Evolutionary conservation across 2,113 vertebrate genomes (phyloP).

Genomic region (Bufo bufo): DNA sequence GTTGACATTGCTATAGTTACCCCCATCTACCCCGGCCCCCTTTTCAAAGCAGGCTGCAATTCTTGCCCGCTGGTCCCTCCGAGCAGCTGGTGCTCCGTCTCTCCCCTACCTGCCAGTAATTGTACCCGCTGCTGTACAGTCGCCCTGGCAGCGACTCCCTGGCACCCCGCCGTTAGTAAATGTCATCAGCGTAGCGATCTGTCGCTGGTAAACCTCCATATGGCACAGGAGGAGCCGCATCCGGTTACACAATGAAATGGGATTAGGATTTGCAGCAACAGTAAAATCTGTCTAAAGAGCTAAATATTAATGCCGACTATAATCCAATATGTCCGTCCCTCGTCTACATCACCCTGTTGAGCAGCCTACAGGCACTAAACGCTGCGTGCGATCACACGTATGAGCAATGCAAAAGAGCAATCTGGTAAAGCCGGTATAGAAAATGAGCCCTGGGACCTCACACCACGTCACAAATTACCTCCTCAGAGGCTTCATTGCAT

Average conservation of each 20-base stretch:
- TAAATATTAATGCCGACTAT: no score
- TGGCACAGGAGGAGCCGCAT: not conserved
- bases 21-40: not conserved
- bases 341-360: no score
- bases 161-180: not conserved
- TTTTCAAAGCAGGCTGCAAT: not conserved
- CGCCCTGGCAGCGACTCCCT: not conserved
- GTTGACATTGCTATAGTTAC: slow-evolving; percentile 15
- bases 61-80: not conserved
- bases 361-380: no score
- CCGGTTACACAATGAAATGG: not conserved
- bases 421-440: not conserved
- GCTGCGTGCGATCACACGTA: no score
- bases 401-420: not conserved
- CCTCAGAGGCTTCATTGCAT: not conserved
- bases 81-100: not conserved
- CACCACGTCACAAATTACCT: not conserved
- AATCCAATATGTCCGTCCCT: no score
- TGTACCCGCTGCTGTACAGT: not conserved
- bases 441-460: not conserved
- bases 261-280: not conserved
- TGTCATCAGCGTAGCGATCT: not conserved
- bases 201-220: not conserved
- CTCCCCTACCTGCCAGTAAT: slow-evolving; percentile 2
- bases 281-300: not conserved